Conservation (phyloP, 2,888 invertebrate genomes). For the Apantesis nais region DNA sequence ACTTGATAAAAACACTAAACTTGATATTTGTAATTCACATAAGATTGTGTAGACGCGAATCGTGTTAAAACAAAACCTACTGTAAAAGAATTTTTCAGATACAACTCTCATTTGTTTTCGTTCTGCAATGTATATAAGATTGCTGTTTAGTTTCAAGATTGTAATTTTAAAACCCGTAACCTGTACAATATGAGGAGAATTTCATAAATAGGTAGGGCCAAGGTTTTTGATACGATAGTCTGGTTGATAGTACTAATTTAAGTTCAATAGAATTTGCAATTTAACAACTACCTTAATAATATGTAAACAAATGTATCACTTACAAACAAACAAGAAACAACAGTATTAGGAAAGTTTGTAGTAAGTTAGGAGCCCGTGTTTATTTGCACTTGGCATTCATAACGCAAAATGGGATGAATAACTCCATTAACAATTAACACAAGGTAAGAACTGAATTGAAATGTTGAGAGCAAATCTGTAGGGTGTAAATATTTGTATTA, state of each 20-base stretch:
- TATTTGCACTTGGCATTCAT: neutral
- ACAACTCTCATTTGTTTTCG: too few species aligned
- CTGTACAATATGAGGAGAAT: neutral
- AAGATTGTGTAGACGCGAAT: too few species aligned
- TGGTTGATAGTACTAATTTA: neutral
- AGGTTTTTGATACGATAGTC: neutral
- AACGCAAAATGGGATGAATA: neutral
- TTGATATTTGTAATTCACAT: neutral
- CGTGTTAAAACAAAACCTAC: too few species aligned
- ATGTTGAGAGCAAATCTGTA: neutral
- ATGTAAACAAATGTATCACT: neutral
- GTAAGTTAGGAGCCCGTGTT: neutral
- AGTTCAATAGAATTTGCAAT: neutral
- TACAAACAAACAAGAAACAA: neutral
- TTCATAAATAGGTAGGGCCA: neutral
- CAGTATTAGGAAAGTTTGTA: neutral
- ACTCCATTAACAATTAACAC: neutral
- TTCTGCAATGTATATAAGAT: too few species aligned
- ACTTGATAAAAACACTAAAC: too few species aligned
- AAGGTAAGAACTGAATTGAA: neutral
- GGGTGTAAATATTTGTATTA: neutral
- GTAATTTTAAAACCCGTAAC: too few species aligned
- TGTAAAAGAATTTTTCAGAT: too few species aligned
- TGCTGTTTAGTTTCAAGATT: too few species aligned
- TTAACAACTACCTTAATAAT: neutral